A percentile compares a stretch with the other conserved stretches of the same genome.
phyloP scores from a whole-genome alignment of 2,888 invertebrate genomes.

The Anodontia alba region DNA sequence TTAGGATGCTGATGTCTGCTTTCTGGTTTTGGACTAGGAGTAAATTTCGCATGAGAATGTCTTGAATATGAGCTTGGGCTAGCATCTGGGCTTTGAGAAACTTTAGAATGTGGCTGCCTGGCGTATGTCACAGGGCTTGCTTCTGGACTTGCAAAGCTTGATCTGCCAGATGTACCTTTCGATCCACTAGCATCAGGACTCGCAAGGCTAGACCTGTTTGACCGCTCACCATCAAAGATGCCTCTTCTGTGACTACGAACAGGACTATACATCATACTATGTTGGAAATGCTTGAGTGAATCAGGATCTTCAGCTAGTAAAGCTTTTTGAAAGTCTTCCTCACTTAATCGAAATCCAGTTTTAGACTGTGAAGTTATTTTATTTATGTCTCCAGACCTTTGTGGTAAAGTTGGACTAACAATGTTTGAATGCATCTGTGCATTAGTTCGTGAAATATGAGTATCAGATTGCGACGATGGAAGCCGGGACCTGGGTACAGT shows the following conservation, averaged over 20 bases:
- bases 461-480: slow-evolving; percentile 19
- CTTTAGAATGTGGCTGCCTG: not conserved
- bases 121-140: slow-evolving; percentile 46
- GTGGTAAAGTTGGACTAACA: not conserved
- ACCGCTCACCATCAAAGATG: slow-evolving; percentile 35
- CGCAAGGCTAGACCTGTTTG: slow-evolving; percentile 49
- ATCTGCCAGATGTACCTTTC: slow-evolving; percentile 36
- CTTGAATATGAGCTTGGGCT: slow-evolving; percentile 1
- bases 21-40: slow-evolving; percentile 10
- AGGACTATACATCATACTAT: slow-evolving; percentile 64
- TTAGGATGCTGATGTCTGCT: not conserved
- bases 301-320: slow-evolving; percentile 60
- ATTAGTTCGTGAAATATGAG: not conserved
- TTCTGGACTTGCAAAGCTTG: slow-evolving; percentile 57
- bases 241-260: slow-evolving; percentile 44
- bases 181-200: slow-evolving; percentile 54
- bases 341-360: slow-evolving; percentile 49
- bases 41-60: not conserved
- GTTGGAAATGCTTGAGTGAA: slow-evolving; percentile 57
- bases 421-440: not conserved
- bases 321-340: slow-evolving; percentile 59
- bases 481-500: not conserved
- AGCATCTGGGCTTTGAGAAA: slow-evolving; percentile 2
- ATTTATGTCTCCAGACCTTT: not conserved
- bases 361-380: slow-evolving; percentile 23